Evolutionary conservation across 2,888 invertebrate species (phyloP), one percentile per base, ranked within the genome.

Genomic region (Lasioglossum oenotherae): DNA sequence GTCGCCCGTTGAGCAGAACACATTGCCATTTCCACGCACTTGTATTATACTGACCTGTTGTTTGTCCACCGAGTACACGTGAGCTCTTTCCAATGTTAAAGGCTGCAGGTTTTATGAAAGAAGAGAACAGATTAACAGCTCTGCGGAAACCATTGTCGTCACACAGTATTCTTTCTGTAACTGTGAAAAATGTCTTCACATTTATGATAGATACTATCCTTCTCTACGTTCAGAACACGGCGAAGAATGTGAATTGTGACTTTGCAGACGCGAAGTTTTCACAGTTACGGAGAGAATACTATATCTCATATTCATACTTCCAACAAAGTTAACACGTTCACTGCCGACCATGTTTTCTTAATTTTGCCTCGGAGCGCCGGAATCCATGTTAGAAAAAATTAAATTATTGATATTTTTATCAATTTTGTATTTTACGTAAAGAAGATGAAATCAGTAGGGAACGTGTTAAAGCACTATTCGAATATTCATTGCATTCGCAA

Each of bases 41-140:
- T 96, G 96, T 81, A 97, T 96, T 91, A 97, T 96, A 79, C 97
- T 97, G 85, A 97, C 97, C 93, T 97, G 97, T 86, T 97, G 97
- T 94, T 97, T 97, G 94, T 97, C 97, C 74, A 97, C 97, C 53
- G 96, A 96, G 95, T 97, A 97, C 79, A 97, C 96, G 94, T 97
- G 97, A 74, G 97, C 96, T 92, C 97, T 96, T 94, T 97, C 97
- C 88, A 97, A 95, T 71, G 96, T 96, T 27, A 95, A 88, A 46
- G 93, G 94, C 95, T 95, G 92, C 86, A 90, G 90, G 74, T 79
- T 53, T 78, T 87, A 84, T 81, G 73, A 89, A 91, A 46, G 57
- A 76, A 86, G 44, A 16, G 3, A 69, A 69, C 38, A 69, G 4
- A 74, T 83, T 83, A 64, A 73, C 81, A 60, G 5, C 46, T 69